A percentile compares a stretch with the other conserved stretches of the same genome.
These are phyloP conservation scores for Sinohyriopsis cumingii DNA, from an alignment of 2,888 invertebrate genomes.

Conservation along the genomic window DNA sequence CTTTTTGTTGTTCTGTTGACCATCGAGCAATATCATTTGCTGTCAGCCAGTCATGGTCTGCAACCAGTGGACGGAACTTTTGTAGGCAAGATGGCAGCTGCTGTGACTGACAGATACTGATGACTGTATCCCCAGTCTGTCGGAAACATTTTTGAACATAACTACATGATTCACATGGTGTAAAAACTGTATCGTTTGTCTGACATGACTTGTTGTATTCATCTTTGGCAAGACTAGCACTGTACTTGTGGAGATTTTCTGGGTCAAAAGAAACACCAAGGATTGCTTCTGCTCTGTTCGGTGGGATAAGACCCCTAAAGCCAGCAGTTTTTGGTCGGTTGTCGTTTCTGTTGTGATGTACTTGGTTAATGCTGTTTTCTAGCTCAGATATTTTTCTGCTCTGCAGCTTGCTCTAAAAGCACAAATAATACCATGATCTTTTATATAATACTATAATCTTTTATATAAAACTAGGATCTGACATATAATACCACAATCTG, in stretches of 20 bases:
- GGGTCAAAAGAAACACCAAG: slow-evolving; percentile 30
- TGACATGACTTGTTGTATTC: slow-evolving; percentile 68
- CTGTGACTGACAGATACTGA: slow-evolving; percentile 64
- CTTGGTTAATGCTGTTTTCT: slow-evolving; percentile 49
- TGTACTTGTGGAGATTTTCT: slow-evolving; percentile 25
- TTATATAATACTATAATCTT: too few species aligned
- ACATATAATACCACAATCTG: too few species aligned
- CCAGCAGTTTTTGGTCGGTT: slow-evolving; percentile 35
- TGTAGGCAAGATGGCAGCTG: slow-evolving; percentile 66
- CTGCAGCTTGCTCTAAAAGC: slow-evolving; percentile 55
- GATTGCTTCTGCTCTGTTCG: slow-evolving; percentile 44
- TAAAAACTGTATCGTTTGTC: slow-evolving; percentile 71
- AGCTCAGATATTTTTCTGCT: slow-evolving; percentile 54
- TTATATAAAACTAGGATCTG: too few species aligned
- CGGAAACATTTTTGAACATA: slow-evolving; percentile 66
- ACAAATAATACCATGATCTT: not conserved
- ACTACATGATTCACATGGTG: slow-evolving; percentile 70
- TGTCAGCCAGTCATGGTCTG: slow-evolving; percentile 63
- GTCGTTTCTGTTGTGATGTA: slow-evolving; percentile 19
- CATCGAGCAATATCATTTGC: slow-evolving; percentile 67
- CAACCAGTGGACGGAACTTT: slow-evolving; percentile 59
- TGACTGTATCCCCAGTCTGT: slow-evolving; percentile 60
- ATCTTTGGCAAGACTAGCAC: slow-evolving; percentile 52
- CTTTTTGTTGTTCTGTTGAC: slow-evolving; percentile 68
- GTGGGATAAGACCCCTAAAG: slow-evolving; percentile 45